Base-by-base conservation (phyloP, 2,113 vertebrate species). In the Morone saxatilis region DNA sequence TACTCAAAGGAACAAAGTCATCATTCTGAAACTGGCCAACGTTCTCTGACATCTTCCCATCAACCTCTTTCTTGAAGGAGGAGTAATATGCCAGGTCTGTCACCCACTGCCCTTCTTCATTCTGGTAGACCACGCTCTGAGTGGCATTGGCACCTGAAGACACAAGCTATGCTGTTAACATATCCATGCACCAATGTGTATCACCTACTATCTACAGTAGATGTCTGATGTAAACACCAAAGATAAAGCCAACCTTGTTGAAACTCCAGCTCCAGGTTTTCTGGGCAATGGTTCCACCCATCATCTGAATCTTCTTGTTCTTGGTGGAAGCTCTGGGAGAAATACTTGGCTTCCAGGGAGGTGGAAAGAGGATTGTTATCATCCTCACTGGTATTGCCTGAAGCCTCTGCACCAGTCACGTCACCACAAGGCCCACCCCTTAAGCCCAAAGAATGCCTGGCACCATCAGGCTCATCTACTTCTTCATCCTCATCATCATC, bases 71-170 rank as follows among this genome's bases (percentile, higher is more conserved):
- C 90, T 96, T 93, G 95, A 99, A 98, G 41, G 97, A 96, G 38
- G 96, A 96, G 56, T 97, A 99, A 91, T 99, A 99, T 0, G 98
- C 98, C 87, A 99, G 95, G 88, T 99, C 97, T 19, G 98, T 99
- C 83, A 99, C 98, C 98, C 98, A 99, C 81, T 94, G 97, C 3
- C 98, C 98, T 14, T 99, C 97, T 92, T 99, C 97, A 85, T 99
- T 97, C 94, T 98, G 97, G 91, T 99, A 99, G 71, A 99, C 96
- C 57, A 99, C 88, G 80, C 84, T 95, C 40, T 96, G 95, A 53
- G 93, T 76, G 40, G 86, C 71, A 79, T 85, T 91, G 45, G 51
- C 76, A 65, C 84, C 97, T 97, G 60, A 71, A 53, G 54, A 88
- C 22, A 76, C 36, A 80, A 84, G 36, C 6, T 56, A 38, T 38